phyloP scores from a whole-genome alignment of 1,140 invertebrate species.

The Heliothis subflexa region DNA sequence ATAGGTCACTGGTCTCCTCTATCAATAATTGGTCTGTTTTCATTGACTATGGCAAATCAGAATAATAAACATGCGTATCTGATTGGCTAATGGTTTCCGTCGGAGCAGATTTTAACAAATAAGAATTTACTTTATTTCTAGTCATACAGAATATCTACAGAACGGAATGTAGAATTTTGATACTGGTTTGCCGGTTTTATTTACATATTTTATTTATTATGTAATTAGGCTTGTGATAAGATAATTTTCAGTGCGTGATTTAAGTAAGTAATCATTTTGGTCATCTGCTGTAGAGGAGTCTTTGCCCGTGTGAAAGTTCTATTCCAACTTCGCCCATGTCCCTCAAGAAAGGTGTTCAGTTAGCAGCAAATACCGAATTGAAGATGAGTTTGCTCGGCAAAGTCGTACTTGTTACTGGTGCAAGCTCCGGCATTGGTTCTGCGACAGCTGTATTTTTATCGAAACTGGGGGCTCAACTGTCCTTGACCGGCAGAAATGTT shows the following conservation, averaged over 20 bases:
- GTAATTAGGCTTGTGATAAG: conserved; percentile 16
- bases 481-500: conserved; percentile 91
- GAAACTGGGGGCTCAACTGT: conserved; percentile 90
- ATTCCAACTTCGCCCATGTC: not conserved
- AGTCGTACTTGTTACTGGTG: conserved; percentile 92
- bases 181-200: not conserved
- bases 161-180: not conserved
- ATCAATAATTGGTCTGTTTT: conserved; percentile 1
- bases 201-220: conserved; percentile 33
- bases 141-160: not conserved
- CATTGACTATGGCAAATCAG: not conserved
- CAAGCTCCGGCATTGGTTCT: conserved; percentile 95
- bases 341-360: conserved; percentile 1
- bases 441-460: conserved; percentile 93
- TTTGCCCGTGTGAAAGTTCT: not conserved
- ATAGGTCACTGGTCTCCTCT: not conserved
- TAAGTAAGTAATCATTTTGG: not conserved
- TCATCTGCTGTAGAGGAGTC: not conserved
- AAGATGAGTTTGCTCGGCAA: conserved; percentile 89
- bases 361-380: not conserved
- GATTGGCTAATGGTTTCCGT: not conserved
- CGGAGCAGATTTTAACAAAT: too few relatives aligned
- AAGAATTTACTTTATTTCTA: too few relatives aligned
- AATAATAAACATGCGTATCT: not conserved
- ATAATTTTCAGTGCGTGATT: not conserved